Percentiles rank a stretch among this genome's conserved stretches.
Evolutionary conservation across 2,113 vertebrate species (phyloP).

Genomic region (Aspidoscelis tigris): DNA sequence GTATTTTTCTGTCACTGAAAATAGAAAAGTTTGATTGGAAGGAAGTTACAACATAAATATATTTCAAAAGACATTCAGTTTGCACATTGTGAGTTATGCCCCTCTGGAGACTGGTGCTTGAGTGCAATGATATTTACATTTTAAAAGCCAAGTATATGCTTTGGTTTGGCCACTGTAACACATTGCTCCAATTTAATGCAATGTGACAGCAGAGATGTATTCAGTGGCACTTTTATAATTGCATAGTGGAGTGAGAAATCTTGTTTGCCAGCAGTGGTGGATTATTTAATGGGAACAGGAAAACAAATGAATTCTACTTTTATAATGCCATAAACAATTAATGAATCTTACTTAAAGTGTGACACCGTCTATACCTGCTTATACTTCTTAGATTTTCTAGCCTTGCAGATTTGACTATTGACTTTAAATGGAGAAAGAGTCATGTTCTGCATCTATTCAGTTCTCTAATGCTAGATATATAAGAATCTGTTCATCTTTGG

Average conservation of each 20-base stretch:
- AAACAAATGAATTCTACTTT: background rate
- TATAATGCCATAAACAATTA: conserved; percentile 22
- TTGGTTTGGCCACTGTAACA: conserved; percentile 36
- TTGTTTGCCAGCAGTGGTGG: conserved; percentile 3
- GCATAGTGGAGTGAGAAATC: background rate
- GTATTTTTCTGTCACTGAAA: background rate
- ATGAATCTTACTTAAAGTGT: background rate
- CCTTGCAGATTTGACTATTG: background rate
- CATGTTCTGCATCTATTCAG: background rate
- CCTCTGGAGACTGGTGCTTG: conserved; percentile 3
- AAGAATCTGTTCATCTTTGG: background rate
- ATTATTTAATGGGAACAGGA: background rate
- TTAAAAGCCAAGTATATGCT: conserved; percentile 48
- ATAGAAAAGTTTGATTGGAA: background rate
- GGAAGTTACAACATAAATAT: background rate
- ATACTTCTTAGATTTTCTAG: background rate
- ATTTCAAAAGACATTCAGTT: background rate
- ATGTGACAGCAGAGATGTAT: conserved; percentile 23
- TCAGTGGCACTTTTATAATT: conserved; percentile 14
- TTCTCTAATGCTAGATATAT: background rate
- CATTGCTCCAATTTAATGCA: conserved; percentile 40
- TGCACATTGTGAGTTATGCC: conserved; percentile 1
- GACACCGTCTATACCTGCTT: background rate
- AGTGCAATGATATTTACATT: conserved; percentile 2
- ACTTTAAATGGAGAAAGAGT: background rate